These are phyloP conservation scores for Odiellus spinosus DNA, from an alignment of 2,888 invertebrate genomes.

Conservation along the genomic window DNA sequence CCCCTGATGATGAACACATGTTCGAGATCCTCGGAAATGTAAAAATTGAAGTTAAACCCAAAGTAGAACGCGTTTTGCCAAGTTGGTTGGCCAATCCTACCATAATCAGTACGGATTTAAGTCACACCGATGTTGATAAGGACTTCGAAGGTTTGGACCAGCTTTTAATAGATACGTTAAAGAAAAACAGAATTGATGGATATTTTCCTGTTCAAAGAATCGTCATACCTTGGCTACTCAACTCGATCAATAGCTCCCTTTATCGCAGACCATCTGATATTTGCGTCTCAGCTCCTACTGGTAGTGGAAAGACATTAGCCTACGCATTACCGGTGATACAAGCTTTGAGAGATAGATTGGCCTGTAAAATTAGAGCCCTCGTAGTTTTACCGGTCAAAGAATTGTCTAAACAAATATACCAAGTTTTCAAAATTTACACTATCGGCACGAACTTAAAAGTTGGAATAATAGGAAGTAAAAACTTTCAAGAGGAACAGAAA, in stretches of 20 bases:
- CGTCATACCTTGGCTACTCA: constrained; percentile 17
- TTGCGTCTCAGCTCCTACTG: constrained; percentile 93
- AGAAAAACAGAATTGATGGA: constrained; percentile 9
- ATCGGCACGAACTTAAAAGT: constrained; percentile 42
- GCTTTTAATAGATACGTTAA: constrained; percentile 9
- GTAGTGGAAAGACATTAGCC: constrained; percentile 90
- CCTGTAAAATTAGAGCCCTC: constrained; percentile 57
- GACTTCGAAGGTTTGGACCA: constrained; percentile 45
- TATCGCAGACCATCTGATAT: constrained; percentile 58
- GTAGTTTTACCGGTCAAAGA: constrained; percentile 87
- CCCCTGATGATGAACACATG: constrained; percentile 1
- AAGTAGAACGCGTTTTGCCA: constrained; percentile 57
- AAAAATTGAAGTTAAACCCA: constrained; percentile 32
- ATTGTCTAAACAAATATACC: constrained; percentile 71
- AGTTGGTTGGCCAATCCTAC: constrained; percentile 71
- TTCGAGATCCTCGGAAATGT: constrained; percentile 53
- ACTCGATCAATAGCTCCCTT: constrained; percentile 3
- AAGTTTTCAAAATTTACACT: constrained; percentile 48
- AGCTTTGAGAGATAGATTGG: constrained; percentile 43
- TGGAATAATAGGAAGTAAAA: constrained; percentile 47
- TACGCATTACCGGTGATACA: constrained; percentile 84
- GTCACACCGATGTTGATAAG: constrained; percentile 38
- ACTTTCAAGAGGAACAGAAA: constrained; percentile 31
- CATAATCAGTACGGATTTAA: constrained; percentile 54
- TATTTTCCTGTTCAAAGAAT: constrained; percentile 20